Percentiles rank a stretch among this genome's conserved stretches.
phyloP scores from a whole-genome alignment of 1,140 invertebrate genomes.

The Brachionus plicatilis region DNA sequence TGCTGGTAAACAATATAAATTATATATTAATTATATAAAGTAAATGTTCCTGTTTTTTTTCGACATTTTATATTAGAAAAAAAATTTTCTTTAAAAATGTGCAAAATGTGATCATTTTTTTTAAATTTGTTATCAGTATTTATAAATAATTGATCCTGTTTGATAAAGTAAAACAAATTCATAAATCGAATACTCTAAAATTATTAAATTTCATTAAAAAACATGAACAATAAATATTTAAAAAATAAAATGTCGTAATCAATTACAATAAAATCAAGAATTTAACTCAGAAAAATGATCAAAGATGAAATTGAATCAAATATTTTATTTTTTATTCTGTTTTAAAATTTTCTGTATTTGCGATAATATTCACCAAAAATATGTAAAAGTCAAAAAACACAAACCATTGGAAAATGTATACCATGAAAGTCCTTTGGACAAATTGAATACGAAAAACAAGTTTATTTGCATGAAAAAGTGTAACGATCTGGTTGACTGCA shows the following conservation, averaged over 20 bases:
- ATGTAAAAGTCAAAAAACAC: neutral
- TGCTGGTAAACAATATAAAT: too few relatives aligned
- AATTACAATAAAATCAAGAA: neutral
- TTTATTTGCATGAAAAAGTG: constrained; percentile 2
- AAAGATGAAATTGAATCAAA: neutral
- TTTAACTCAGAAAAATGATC: neutral
- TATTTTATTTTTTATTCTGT: neutral
- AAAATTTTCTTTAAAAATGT: too few relatives aligned
- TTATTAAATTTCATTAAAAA: neutral
- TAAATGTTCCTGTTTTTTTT: too few relatives aligned
- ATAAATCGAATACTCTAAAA: too few relatives aligned
- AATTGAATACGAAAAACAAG: neutral
- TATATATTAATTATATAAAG: too few relatives aligned
- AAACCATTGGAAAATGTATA: neutral
- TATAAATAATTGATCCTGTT: too few relatives aligned
- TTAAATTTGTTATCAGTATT: too few relatives aligned
- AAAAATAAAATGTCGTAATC: neutral
- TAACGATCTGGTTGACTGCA: neutral
- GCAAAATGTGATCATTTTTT: too few relatives aligned
- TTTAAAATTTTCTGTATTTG: neutral
- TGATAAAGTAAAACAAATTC: too few relatives aligned
- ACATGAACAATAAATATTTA: neutral
- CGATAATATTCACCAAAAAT: neutral
- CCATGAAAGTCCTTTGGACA: neutral
- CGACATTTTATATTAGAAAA: too few relatives aligned